A percentile compares a stretch with the other conserved stretches of the same genome.
Evolutionary conservation across 2,113 vertebrate species (phyloP).

Genomic region (Brachyhypopomus occidentalis): DNA sequence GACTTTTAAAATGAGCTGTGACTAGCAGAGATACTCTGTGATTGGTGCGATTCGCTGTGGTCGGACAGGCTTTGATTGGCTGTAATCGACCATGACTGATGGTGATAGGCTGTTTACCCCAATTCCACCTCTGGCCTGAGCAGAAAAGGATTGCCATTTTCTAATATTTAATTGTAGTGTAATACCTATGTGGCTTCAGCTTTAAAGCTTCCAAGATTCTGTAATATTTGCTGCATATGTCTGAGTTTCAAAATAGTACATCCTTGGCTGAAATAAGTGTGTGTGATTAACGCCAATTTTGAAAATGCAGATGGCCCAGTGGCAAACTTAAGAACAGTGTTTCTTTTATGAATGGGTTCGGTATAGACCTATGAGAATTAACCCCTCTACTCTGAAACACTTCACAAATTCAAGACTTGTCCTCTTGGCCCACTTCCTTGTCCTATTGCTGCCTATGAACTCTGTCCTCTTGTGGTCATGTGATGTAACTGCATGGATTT

Average conservation of each 20-base stretch:
- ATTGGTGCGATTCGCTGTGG: conserved; percentile 50
- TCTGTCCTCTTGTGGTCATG: conserved; percentile 36
- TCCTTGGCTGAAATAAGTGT: not conserved
- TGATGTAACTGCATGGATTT: not conserved
- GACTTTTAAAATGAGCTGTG: conserved; percentile 50
- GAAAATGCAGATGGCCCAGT: not conserved
- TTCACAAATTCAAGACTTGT: not conserved
- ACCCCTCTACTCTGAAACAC: not conserved
- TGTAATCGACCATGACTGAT: conserved; percentile 44
- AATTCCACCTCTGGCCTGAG: conserved; percentile 16
- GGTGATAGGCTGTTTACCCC: conserved; percentile 45
- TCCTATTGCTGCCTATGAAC: conserved; percentile 9
- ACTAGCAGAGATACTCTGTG: conserved; percentile 38
- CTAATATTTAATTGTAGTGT: not conserved
- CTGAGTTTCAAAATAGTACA: conserved; percentile 3
- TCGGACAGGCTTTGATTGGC: conserved; percentile 44
- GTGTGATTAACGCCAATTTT: not conserved
- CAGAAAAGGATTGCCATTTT: not conserved
- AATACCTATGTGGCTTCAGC: not conserved
- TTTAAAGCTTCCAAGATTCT: not conserved
- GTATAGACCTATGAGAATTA: not conserved
- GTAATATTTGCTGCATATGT: not conserved
- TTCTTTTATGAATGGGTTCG: not conserved
- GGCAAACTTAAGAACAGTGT: not conserved
- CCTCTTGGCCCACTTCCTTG: conserved; percentile 1